Evolutionary conservation across 1,140 invertebrate species (phyloP), one percentile per base, ranked within the genome.

Genomic region (Pomacea maculata): DNA sequence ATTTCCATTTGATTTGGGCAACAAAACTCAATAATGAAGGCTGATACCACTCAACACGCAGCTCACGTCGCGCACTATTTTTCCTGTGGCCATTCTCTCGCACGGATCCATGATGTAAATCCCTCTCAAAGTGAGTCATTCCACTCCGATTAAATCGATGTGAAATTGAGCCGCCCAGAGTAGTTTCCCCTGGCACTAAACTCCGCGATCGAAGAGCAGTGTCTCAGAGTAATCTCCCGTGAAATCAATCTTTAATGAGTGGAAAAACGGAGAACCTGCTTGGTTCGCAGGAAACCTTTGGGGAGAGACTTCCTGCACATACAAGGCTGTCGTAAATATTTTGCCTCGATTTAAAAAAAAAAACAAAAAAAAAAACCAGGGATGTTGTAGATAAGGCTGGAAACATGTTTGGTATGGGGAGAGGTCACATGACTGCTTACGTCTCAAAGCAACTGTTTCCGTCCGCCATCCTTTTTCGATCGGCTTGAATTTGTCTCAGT

Each of bases 241-340:
- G 76, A 78, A 78, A 78, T 78, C 76, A 78, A 78, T 78, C 76
- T 78, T 78, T 78, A 78, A 78, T 78, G 76, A 67, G 65, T 29
- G 70, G 76, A 78, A 78, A 70, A 67, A 67, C 67, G 52, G 70
- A 54, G 52, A 55, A 54, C 25, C 70, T 70, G 34, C 25, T 45
- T 14, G 57, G 25, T 34, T 17, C 34, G 65, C 65, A 68, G 17
- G 67, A 15, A 19, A 9, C 75, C 55, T 45, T 45, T 10, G 8
- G n/a, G 63, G 54, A 25, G 67, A 64, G 55, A 29, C 9, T 9
- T 10, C 15, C 21, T 63, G 21, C n/a, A 34, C 21, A 29, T 68
- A 3, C 21, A 12, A 68, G 76, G 25, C 67, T 19, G 54, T 70
- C 67, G 67, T 78, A 70, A 78, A 78, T 78, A 57, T n/a, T n/a